Conservation (phyloP, 2,797 vertebrate species). For the Mormyrus proboscirostris region DNA sequence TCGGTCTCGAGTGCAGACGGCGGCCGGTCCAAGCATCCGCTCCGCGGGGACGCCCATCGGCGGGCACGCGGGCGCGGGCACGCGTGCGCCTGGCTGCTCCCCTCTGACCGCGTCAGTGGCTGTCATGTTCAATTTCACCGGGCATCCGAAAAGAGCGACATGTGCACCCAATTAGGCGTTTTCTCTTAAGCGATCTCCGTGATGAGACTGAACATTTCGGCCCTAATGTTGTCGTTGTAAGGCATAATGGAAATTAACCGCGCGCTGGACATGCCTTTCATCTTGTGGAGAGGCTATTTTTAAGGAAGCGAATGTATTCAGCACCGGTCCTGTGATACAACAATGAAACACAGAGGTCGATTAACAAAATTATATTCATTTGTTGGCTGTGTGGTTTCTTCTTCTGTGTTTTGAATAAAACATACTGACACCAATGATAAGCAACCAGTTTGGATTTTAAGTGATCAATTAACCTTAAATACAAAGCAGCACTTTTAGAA, state of each 20-base stretch:
- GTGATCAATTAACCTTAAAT: neutral
- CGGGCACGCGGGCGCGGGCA: neutral
- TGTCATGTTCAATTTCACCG: neutral
- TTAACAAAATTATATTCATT: slow-evolving; percentile 9
- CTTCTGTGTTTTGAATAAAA: neutral
- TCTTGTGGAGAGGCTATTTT: neutral
- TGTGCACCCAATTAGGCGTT: slow-evolving; percentile 5
- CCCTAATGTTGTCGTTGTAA: neutral
- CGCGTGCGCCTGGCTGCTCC: neutral
- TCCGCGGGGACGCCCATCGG: neutral
- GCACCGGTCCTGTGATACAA: neutral
- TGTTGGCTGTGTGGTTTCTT: neutral
- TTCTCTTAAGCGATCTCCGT: slow-evolving; percentile 1
- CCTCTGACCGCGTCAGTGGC: neutral
- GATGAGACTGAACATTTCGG: neutral
- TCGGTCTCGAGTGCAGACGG: neutral
- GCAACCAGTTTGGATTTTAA: neutral
- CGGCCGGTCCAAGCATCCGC: neutral
- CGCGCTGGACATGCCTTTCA: neutral
- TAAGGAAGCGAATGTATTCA: neutral
- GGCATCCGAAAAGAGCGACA: neutral
- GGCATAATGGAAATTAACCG: neutral
- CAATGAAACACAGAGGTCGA: neutral
- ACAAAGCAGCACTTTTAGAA: neutral
- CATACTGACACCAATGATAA: neutral